These are phyloP conservation scores for Mobula birostris DNA, from an alignment of 2,113 vertebrate genomes.

Conservation along the genomic window DNA sequence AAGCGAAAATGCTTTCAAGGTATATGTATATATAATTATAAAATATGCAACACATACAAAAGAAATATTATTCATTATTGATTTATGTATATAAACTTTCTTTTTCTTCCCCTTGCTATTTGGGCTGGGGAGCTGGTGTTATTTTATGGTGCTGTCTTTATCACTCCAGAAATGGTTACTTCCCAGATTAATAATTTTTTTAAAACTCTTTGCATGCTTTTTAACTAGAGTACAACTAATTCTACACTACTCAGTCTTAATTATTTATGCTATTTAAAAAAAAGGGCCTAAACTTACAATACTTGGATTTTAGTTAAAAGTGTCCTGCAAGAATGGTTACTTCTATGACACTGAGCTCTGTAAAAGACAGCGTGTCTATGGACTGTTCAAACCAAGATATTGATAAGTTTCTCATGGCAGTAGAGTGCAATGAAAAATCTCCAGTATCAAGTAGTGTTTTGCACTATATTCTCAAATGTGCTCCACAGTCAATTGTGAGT, in stretches of 20 bases:
- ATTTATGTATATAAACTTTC: not conserved
- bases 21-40: not conserved
- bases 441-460: not conserved
- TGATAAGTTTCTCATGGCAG: not conserved
- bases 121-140: not conserved
- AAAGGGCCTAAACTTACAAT: not conserved
- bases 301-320: not conserved
- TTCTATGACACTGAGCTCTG: not conserved
- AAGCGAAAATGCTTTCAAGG: conserved; percentile 16
- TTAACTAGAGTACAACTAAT: not conserved
- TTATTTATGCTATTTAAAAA: not conserved
- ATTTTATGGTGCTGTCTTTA: not conserved
- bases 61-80: not conserved
- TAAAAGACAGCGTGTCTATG: not conserved
- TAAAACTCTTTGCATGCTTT: not conserved
- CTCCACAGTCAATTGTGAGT: not conserved
- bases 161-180: not conserved
- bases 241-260: not conserved
- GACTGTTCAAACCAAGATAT: not conserved
- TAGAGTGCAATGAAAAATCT: not conserved
- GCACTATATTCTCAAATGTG: not conserved
- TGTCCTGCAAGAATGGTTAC: not conserved
- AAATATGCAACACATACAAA: not conserved
- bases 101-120: not conserved
- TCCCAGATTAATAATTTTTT: not conserved